Evolutionary conservation across 2,113 vertebrate genomes (phyloP), one percentile per base, ranked within the genome.

Genomic region (Taurulus bubalis): DNA sequence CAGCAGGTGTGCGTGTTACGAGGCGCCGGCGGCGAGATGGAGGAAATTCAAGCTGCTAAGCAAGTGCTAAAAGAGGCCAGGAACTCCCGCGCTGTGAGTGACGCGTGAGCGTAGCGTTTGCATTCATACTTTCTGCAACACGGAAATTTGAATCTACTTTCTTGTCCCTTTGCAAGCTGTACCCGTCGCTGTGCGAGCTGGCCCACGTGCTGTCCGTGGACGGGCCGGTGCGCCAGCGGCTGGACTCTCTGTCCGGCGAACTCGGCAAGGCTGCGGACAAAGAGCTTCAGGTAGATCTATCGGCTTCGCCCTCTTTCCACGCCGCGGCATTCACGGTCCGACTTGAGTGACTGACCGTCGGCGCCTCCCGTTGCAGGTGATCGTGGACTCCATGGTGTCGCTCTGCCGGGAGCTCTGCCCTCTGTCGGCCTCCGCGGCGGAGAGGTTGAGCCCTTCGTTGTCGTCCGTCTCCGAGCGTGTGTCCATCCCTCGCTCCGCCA

Each of bases 231-330:
- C 91, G 96, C 24, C 96, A 97, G 88, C 95, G 94, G 20, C 91
- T 98, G 74, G 96, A 97, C 85, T 97, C 96, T 0, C 94, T 98
- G 83, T 96, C 96, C 32, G 96, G 95, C 2, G 96, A 97, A 78
- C 96, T 98, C 1, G 96, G 96, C 85, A 97, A 96, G 91, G 96
- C 97, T 58, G 97, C 97, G 10, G 97, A 98, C 91, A 97, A 97
- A 76, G 97, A 98, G 86, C 94, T 98, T n/a, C 97, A 98, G 96
- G 97, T 96, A 87, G 34, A 20, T 71, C 26, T 12, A 4, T 42
- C 14, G n/a, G 53, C 1, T n/a, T 2, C 8, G 10, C 30, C n/a
- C n/a, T 68, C 22, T 63, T 49, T 65, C 69, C 49, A 53, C n/a
- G 34, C 18, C 4, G 3, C 14, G 26, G 34, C 36, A 53, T 55